Base-by-base conservation (phyloP, 2,888 invertebrate species). In the Watsonalla cultraria region DNA sequence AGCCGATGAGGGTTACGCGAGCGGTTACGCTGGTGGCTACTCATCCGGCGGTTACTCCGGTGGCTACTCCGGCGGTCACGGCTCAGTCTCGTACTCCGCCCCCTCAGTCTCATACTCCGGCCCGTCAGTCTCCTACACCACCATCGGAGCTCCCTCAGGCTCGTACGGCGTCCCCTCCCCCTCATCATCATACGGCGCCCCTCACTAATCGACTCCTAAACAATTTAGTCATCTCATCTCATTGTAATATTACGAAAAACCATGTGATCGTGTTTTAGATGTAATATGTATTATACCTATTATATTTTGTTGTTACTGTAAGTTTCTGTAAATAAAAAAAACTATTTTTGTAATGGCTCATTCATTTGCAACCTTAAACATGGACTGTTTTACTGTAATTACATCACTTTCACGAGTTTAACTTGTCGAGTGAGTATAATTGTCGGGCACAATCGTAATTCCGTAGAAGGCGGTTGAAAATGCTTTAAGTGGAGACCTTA, bases 301-400 rank as follows among this genome's bases (percentile, higher is more conserved):
- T 37, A 78, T 80, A 81, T 79, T 24, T 74, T 77, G 76, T 82
- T 84, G 80, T 84, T 86, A 82, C 82, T 84, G 67, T 90, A 90
- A 87, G 84, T 86, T 88, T 90, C 89, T 91, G 91, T 91, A 91
- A 91, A 91, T 91, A 90, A 89, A 80, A n/a, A 70, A 73, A 70
- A 70, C 74, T 76, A 80, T 84, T 85, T 82, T 82, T 79, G 72
- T 81, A 79, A 64, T 54, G 52, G 53, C 52, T 52, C 48, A 63
- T 60, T 52, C 59, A 66, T 71, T 76, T 72, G 65, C 61, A 63
- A 49, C 37, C 65, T 64, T 56, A 51, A 52, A 52, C 46, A 54
- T 52, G 51, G 49, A 55, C 59, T 60, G 46, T 57, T 64, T 65
- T 39, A 52, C 52, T 47, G 48, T 56, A 54, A 62, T 66, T 68